Percentiles rank a stretch among this genome's conserved stretches.
phyloP scores from a whole-genome alignment of 2,797 vertebrate genomes.

The Ceyx erithaca region DNA sequence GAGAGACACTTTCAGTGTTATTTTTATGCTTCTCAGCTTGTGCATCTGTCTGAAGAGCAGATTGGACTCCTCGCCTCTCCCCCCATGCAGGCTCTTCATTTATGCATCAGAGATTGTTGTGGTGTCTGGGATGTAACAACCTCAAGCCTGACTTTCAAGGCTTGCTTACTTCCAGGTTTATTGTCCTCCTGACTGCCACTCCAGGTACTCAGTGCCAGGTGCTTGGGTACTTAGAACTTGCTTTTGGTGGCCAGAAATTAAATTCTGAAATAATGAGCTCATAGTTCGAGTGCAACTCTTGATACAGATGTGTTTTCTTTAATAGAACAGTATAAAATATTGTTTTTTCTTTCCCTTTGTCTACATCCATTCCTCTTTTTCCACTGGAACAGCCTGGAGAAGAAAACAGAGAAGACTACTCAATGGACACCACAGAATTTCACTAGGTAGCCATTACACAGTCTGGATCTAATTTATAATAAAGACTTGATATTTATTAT shows the following conservation, averaged over 20 bases:
- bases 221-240: background rate
- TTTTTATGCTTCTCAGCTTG: constrained; percentile 19
- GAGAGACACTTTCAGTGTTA: constrained; percentile 7
- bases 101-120: background rate
- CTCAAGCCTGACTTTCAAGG: background rate
- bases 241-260: background rate
- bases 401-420: background rate
- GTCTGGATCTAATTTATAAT: background rate
- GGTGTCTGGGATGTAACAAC: background rate
- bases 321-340: background rate
- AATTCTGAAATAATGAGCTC: background rate
- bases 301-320: background rate
- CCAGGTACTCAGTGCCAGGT: background rate
- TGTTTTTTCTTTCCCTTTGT: background rate
- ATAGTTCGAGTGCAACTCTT: background rate
- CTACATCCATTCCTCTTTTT: background rate
- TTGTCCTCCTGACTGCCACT: background rate
- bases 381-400: background rate
- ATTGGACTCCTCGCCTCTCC: background rate
- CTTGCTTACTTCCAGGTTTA: background rate
- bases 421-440: background rate
- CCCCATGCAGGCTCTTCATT: background rate
- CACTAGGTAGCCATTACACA: background rate
- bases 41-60: constrained; percentile 21
- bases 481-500: background rate